These are phyloP conservation scores for Temnothorax ravouxi DNA, from an alignment of 2,888 invertebrate genomes.

Conservation along the genomic window DNA sequence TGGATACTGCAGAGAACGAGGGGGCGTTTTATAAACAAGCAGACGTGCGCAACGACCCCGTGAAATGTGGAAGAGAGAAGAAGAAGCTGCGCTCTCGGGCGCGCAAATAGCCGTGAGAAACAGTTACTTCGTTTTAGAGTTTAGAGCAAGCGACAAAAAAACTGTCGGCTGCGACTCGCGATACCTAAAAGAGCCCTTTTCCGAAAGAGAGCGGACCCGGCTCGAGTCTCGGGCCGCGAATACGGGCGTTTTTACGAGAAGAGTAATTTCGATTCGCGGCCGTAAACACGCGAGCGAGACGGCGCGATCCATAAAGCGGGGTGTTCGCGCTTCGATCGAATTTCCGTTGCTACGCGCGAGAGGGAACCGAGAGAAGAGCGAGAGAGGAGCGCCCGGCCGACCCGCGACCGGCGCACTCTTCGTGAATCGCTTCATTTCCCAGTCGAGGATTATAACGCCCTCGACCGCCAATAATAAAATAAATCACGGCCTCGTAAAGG, in stretches of 20 bases:
- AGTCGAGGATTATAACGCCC: constrained; percentile 76
- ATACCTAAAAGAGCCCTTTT: constrained; percentile 42
- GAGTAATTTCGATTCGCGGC: constrained; percentile 74
- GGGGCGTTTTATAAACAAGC: constrained; percentile 55
- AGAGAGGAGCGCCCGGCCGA: constrained; percentile 18
- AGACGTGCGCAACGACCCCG: constrained; percentile 31
- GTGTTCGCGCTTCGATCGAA: constrained; percentile 67
- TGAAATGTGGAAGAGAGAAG: constrained; percentile 1
- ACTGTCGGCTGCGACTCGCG: constrained; percentile 65
- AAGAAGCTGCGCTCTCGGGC: constrained; percentile 15
- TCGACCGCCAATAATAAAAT: constrained; percentile 81
- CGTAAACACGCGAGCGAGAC: constrained; percentile 62
- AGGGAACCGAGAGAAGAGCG: background rate
- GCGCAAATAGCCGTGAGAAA: constrained; percentile 54
- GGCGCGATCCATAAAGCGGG: constrained; percentile 70
- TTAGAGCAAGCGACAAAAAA: constrained; percentile 59
- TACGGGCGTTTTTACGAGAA: constrained; percentile 72
- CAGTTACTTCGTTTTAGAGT: constrained; percentile 68
- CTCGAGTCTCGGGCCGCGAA: constrained; percentile 43
- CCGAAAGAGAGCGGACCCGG: constrained; percentile 51
- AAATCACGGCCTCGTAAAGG: constrained; percentile 85
- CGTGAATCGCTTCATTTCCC: constrained; percentile 81
- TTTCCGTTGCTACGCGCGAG: constrained; percentile 53
- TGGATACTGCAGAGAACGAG: constrained; percentile 39
- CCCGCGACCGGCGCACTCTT: constrained; percentile 52